phyloP scores from a whole-genome alignment of 2,113 vertebrate species.

The Hyperopisus bebe region DNA sequence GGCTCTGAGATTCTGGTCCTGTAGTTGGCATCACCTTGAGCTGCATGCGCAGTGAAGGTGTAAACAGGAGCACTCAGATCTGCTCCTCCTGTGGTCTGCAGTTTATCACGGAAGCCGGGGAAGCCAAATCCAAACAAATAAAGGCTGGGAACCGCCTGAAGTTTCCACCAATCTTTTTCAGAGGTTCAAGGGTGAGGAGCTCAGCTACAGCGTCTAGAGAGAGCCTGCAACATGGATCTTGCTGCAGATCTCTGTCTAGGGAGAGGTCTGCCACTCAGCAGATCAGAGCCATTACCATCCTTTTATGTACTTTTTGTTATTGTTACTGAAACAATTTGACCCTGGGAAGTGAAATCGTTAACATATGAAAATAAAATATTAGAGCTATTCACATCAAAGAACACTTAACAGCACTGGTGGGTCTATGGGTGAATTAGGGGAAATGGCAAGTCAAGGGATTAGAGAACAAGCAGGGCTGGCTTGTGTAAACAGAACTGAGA shows the following conservation, averaged over 20 bases:
- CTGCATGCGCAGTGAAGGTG: neutral
- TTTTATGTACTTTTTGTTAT: neutral
- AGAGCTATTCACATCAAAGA: neutral
- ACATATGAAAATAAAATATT: neutral
- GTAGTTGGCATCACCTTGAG: neutral
- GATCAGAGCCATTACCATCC: neutral
- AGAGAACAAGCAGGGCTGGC: neutral
- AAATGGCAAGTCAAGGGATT: neutral
- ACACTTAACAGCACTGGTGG: neutral
- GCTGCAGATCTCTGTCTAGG: neutral
- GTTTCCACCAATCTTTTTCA: neutral
- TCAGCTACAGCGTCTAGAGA: neutral
- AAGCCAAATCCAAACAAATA: neutral
- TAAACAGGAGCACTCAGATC: neutral
- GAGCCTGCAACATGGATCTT: neutral
- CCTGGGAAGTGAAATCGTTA: neutral
- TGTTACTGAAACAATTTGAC: neutral
- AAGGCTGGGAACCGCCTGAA: neutral
- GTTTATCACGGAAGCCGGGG: neutral
- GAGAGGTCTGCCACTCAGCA: neutral
- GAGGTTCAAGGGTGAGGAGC: neutral
- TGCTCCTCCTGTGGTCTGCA: neutral
- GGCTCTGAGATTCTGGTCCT: too few species aligned
- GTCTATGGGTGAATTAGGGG: neutral
- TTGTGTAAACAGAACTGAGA: neutral